Percentiles rank a stretch among this genome's conserved stretches.
Conservation (phyloP, 2,797 vertebrate species). For the Menidia menidia region DNA sequence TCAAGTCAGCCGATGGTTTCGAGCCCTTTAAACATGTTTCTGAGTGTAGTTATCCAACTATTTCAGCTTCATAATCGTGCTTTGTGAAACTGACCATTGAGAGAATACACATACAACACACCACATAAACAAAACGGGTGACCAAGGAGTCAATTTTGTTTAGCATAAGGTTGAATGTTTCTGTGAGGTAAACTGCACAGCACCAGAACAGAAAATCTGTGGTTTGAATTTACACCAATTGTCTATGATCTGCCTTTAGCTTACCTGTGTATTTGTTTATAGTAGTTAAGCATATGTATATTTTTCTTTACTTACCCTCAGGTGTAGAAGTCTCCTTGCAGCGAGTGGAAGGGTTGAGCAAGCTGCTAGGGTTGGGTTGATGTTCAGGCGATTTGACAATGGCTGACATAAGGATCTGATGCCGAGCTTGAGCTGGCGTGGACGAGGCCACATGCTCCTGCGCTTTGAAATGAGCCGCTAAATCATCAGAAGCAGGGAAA, state of each 20-base stretch:
- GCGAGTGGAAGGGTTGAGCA: conserved; percentile 92
- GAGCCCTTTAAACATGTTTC: conserved; percentile 31
- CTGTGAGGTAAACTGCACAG: conserved; percentile 4
- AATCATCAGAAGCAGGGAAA: conserved; percentile 27
- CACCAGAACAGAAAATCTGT: conserved; percentile 12
- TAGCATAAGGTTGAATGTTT: conserved; percentile 31
- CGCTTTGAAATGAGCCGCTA: conserved; percentile 96
- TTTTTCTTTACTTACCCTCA: conserved; percentile 85
- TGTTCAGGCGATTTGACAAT: conserved; percentile 97
- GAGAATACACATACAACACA: conserved; percentile 53
- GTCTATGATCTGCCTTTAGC: not conserved
- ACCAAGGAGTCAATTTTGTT: conserved; percentile 32
- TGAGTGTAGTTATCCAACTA: conserved; percentile 53
- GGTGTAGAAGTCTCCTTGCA: conserved; percentile 94
- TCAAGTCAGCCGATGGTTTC: conserved; percentile 22
- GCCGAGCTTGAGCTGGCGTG: conserved; percentile 93
- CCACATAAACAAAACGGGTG: conserved; percentile 49
- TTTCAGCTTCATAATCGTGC: conserved; percentile 53
- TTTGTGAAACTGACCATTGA: conserved; percentile 49
- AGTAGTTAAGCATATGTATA: not conserved
- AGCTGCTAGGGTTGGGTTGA: conserved; percentile 94
- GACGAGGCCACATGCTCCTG: conserved; percentile 91
- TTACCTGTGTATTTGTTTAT: conserved; percentile 9
- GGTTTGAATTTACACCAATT: conserved; percentile 11
- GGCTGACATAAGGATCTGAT: conserved; percentile 99